Evolutionary conservation across 2,113 vertebrate genomes (phyloP).

Genomic region (Eclectus roratus): DNA sequence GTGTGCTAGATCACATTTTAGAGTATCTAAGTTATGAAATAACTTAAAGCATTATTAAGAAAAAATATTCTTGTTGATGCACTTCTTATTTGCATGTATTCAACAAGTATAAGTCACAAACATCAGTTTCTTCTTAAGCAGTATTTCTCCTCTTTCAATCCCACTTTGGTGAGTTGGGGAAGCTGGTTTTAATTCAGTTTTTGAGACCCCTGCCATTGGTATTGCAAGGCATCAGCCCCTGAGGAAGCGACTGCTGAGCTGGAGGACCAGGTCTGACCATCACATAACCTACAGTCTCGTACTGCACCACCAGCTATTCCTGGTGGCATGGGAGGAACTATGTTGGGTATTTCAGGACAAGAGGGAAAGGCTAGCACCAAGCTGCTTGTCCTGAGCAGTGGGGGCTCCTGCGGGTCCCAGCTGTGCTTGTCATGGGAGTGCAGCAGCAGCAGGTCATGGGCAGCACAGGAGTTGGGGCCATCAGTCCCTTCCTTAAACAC

Average conservation of each 20-base stretch:
- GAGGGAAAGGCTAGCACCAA: fast-evolving
- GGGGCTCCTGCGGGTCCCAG: fast-evolving
- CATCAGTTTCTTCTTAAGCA: not conserved
- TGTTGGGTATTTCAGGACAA: not conserved
- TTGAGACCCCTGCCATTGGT: not conserved
- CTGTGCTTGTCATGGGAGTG: not conserved
- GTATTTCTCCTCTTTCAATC: not conserved
- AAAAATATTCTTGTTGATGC: not conserved
- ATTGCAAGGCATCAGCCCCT: not conserved
- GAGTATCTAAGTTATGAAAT: not conserved
- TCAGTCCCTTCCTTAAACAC: not conserved
- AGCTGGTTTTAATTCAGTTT: not conserved
- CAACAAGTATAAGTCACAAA: not conserved
- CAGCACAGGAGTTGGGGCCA: fast-evolving
- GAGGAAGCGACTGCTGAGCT: not conserved
- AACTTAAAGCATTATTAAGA: not conserved
- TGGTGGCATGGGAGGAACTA: not conserved
- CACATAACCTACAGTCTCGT: fast-evolving
- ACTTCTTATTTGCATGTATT: not conserved
- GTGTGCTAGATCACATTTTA: not conserved
- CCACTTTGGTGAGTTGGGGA: not conserved
- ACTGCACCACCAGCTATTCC: fast-evolving
- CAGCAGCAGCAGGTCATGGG: not conserved
- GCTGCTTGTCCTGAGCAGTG: not conserved
- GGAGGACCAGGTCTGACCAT: not conserved